Evolutionary conservation across 2,888 invertebrate species (phyloP), one percentile per base, ranked within the genome.

Genomic region (Himalopsyche tibetana): DNA sequence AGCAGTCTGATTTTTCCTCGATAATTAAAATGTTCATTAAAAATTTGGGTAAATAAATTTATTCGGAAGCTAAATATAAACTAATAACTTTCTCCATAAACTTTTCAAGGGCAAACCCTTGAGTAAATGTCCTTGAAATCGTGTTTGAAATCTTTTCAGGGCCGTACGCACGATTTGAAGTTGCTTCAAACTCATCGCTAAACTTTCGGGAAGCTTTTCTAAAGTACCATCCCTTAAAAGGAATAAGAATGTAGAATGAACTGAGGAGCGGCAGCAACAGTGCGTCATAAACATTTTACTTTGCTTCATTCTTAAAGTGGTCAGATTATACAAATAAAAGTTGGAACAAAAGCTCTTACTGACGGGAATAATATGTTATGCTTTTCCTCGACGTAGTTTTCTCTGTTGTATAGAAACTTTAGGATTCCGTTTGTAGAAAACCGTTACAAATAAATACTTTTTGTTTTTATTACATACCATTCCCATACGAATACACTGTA

Each of bases 231-330:
- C 63, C 63, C 63, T 63, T 63, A 19, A 63, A 63, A 63, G 28
- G 63, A 63, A 63, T 63, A 28, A 63, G 63, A 63, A 63, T 63
- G 19, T 5, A 63, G 19, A 15, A 28, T 63, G 28, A 63, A 63
- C 11, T 63, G n/a, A n/a, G 19, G 63, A 63, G 63, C 11, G 63
- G 28, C 12, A 63, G n/a, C 63, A 63, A 63, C 63, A 63, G 63
- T 63, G 63, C 63, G 63, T 63, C 63, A 63, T 63, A 63, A 63
- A 63, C 63, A 63, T 63, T 63, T 63, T 63, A 63, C 63, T 63
- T 28, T 63, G 63, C 19, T 19, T 63, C 4, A 63, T 28, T 63
- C 63, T 63, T 63, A 63, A 63, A 63, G 63, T 63, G 63, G 63
- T 63, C 63, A 63, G 63, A 63, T 63, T 63, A 63, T 63, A 63